These are phyloP conservation scores for human DNA, from an alignment of 2,113 vertebrate genomes.

Conservation along the genomic window GRCh38 chr1:152851001-152851500, in stretches of 20 bases:
- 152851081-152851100: neutral
- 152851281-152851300: neutral
- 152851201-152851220: neutral
- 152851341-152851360: neutral
- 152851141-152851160: neutral
- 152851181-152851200: neutral
- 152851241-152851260: neutral
- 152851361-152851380: neutral
- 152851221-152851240: neutral
- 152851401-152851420: neutral
- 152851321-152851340: neutral
- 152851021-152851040: neutral
- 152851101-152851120: neutral
- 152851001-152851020: neutral
- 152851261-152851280: neutral
- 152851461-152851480: neutral
- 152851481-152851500: neutral
- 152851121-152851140: neutral
- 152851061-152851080: neutral
- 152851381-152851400: neutral
- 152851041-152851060: neutral
- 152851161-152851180: neutral
- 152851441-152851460: neutral
- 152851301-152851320: neutral
- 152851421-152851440: neutral